These are phyloP conservation scores for Hymenopus coronatus DNA, from an alignment of 2,888 invertebrate genomes.

Conservation along the genomic window DNA sequence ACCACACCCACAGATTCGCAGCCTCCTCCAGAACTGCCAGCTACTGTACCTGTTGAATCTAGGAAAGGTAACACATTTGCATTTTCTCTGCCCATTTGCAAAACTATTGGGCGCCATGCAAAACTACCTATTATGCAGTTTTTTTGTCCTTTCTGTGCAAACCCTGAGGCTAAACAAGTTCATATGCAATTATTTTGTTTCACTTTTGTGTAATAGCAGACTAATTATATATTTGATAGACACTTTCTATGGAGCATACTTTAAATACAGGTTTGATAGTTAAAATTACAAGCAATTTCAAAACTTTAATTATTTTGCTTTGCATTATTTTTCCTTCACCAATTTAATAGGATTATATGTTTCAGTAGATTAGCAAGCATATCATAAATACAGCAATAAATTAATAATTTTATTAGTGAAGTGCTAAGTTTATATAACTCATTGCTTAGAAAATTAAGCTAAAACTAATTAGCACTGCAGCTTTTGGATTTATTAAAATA, in stretches of 20 bases:
- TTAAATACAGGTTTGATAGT: neutral
- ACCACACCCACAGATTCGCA: slow-evolving; percentile 25
- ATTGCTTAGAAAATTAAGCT: too few relatives aligned
- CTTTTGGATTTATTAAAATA: too few relatives aligned
- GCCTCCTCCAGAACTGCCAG: slow-evolving; percentile 18
- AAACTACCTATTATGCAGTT: neutral
- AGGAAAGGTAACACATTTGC: slow-evolving; percentile 34
- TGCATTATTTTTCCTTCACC: neutral
- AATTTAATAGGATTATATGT: neutral
- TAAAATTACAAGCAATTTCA: neutral
- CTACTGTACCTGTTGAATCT: slow-evolving; percentile 31
- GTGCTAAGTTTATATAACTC: too few relatives aligned
- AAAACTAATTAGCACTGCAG: too few relatives aligned
- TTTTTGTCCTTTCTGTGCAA: neutral
- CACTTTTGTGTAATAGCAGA: neutral
- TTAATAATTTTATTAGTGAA: too few relatives aligned
- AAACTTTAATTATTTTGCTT: neutral
- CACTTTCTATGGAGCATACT: neutral
- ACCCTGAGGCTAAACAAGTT: neutral
- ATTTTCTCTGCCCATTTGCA: neutral
- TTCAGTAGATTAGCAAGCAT: too few relatives aligned
- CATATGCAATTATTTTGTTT: neutral
- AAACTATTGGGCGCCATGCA: neutral
- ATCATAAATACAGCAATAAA: too few relatives aligned
- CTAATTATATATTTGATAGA: neutral